A percentile compares a stretch with the other conserved stretches of the same genome.
These are phyloP conservation scores for Mormyrops attenuatus DNA, from an alignment of 2,797 vertebrate species.

Conservation along the genomic window DNA sequence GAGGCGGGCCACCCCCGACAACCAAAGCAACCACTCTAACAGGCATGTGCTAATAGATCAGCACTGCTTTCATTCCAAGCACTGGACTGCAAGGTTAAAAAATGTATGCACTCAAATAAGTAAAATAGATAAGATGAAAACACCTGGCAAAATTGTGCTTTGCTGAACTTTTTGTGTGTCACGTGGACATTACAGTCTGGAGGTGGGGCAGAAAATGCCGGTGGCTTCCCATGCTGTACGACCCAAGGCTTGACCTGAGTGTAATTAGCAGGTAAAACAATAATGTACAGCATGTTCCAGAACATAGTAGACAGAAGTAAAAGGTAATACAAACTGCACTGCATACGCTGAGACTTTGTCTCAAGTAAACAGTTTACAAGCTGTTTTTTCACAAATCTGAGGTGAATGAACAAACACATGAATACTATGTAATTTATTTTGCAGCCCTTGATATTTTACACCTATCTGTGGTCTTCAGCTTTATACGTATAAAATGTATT, in stretches of 20 bases:
- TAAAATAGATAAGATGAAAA: neutral
- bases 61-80: neutral
- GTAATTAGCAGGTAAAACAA: slow-evolving; percentile 27
- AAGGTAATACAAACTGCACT: neutral
- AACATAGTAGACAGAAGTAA: neutral
- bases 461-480: neutral
- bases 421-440: neutral
- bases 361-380: neutral
- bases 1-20: neutral
- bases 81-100: neutral
- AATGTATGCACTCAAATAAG: neutral
- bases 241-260: slow-evolving; percentile 31
- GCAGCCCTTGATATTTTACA: neutral
- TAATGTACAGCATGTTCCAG: neutral
- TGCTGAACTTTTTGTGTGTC: neutral
- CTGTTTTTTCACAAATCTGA: neutral
- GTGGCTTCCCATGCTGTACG: neutral
- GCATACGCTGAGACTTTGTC: neutral
- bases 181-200: neutral
- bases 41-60: neutral
- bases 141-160: neutral
- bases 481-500: neutral
- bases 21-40: neutral
- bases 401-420: slow-evolving; percentile 15
- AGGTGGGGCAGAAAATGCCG: neutral